A percentile compares a stretch with the other conserved stretches of the same genome.
Conservation (phyloP, 2,888 invertebrate genomes). For the Oxytorus armatus region DNA sequence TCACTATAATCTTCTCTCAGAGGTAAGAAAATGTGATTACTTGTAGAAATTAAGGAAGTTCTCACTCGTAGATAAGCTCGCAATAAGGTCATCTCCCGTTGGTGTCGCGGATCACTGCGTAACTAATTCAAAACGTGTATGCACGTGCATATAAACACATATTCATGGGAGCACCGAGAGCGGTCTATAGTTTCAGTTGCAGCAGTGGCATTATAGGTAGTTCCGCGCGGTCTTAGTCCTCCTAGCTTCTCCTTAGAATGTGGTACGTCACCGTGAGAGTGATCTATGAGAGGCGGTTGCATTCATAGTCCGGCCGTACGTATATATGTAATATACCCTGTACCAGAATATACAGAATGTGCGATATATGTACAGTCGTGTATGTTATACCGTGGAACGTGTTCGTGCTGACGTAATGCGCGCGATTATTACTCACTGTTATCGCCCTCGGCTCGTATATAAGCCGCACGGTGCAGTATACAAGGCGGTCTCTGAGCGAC, state of each 20-base stretch:
- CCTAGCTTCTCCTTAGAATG: constrained; percentile 74
- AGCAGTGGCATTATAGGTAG: constrained; percentile 35
- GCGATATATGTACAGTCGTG: constrained; percentile 36
- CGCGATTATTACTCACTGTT: constrained; percentile 80
- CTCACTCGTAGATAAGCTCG: background rate
- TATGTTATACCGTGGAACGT: constrained; percentile 39
- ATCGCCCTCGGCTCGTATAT: constrained; percentile 71
- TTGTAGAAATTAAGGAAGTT: background rate
- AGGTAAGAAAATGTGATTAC: background rate
- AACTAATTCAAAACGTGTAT: background rate
- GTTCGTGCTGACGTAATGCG: constrained; percentile 78
- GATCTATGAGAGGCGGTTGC: constrained; percentile 77
- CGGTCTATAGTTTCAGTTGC: constrained; percentile 34
- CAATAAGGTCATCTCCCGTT: background rate
- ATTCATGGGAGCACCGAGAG: background rate
- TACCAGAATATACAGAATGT: constrained; percentile 61
- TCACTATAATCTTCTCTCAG: too few species aligned
- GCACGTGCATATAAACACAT: background rate
- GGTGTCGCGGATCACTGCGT: background rate
- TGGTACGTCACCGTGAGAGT: constrained; percentile 72
- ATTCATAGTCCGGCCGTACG: constrained; percentile 68
- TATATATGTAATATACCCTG: constrained; percentile 34
- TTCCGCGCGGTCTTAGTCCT: constrained; percentile 60
- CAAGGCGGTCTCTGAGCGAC: constrained; percentile 62
- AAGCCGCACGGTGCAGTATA: constrained; percentile 44